Base-by-base conservation (phyloP, 2,797 vertebrate species). In the Sebastes vulpes region DNA sequence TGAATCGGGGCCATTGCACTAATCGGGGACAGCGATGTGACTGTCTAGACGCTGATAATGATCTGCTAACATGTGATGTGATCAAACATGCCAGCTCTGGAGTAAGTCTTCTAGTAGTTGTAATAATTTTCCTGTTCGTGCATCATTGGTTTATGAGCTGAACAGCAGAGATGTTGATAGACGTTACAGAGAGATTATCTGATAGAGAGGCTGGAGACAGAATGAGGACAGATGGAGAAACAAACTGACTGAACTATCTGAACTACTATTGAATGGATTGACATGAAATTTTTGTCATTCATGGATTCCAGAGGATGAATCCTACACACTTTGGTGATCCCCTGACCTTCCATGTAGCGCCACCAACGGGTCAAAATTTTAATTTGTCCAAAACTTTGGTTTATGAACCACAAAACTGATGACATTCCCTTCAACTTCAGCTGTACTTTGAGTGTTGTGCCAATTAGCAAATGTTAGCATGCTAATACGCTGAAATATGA, bases 1-100 rank as follows among this genome's bases (percentile, higher is more conserved):
- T 66, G 77, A 85, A 85, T 87, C 76, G 81, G 72, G 78, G 83
- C 81, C 84, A 75, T 42, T 31, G 71, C 65, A 65, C 42, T 66
- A 86, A 89, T 79, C 48, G 14, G 74, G 81, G 78, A 75, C 86
- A 86, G 73, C 16, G 60, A 54, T 70, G 71, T 58, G 72, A 38
- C 76, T 77, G 94, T 94, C 92, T 94, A 94, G 92, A 93, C 93
- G 0, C 7, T 29, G 81, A 81, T 94, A 93, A 93, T 87, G 93
- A 95, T 94, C 88, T 67, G 76, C 63, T 73, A 63, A 68, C 89
- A 88, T 82, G 88, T 58, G 56, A 80, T 80, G 58, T 73, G 75
- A 86, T 71, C 77, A 81, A 73, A 85, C 76, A 75, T 73, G 69
- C 26, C 61, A 52, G 14, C 54, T 57, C 61, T 61, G 65, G 18